Conservation (phyloP, 2,113 vertebrate species). For the Bettongia penicillata region DNA sequence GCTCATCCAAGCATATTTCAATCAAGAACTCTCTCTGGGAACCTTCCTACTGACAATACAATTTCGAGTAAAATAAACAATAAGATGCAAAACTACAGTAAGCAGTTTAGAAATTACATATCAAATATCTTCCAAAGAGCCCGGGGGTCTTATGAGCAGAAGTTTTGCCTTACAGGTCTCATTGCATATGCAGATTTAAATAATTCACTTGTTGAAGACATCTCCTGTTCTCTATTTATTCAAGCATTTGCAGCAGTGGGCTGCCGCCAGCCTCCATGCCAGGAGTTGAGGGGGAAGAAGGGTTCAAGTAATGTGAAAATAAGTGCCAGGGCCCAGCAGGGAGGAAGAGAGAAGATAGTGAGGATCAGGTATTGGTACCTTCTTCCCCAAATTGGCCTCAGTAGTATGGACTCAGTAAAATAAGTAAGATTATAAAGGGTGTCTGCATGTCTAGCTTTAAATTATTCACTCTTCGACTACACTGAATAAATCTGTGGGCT, state of each 20-base stretch:
- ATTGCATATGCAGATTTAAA: constrained; percentile 84
- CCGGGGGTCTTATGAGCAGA: constrained; percentile 73
- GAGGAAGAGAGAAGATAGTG: constrained; percentile 1
- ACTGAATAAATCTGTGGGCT: constrained; percentile 68
- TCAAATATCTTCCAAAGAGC: constrained; percentile 78
- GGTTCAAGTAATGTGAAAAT: constrained; percentile 61
- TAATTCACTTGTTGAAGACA: constrained; percentile 83
- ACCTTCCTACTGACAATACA: constrained; percentile 76
- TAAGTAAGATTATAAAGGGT: not conserved
- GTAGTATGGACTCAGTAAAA: not conserved
- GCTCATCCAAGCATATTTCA: constrained; percentile 78
- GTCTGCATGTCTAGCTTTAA: constrained; percentile 25
- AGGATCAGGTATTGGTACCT: constrained; percentile 47
- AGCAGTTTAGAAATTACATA: constrained; percentile 83
- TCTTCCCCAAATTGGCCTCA: constrained; percentile 43
- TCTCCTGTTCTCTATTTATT: constrained; percentile 78
- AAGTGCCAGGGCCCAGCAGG: constrained; percentile 49
- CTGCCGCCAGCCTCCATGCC: constrained; percentile 73
- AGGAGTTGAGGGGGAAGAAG: constrained; percentile 64
- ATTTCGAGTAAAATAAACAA: constrained; percentile 82
- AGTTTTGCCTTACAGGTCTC: constrained; percentile 80
- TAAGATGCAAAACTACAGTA: constrained; percentile 77
- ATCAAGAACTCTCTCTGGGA: constrained; percentile 78
- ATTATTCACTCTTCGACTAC: constrained; percentile 73
- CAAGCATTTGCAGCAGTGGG: constrained; percentile 67